Evolutionary conservation across 2,113 vertebrate species (phyloP).

Genomic region (Vulpes ferrilata): DNA sequence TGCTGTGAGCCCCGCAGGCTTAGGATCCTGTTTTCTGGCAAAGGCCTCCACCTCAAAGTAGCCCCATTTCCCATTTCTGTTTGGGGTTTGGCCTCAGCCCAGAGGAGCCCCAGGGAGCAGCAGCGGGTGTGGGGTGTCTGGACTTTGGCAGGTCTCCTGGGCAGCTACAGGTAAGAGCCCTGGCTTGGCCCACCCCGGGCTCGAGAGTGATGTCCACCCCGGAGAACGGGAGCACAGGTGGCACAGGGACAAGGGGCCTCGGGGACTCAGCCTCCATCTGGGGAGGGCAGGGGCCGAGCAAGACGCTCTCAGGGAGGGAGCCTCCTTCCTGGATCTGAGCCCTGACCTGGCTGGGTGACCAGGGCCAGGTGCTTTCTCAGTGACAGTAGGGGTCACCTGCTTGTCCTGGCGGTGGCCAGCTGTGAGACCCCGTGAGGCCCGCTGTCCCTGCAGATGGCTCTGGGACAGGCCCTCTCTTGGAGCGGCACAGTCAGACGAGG

Average conservation of each 20-base stretch:
- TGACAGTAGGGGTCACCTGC: fast-evolving
- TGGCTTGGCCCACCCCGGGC: background rate
- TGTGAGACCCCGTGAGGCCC: background rate
- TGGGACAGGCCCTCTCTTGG: too few species aligned
- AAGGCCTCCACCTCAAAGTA: background rate
- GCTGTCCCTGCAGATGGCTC: background rate
- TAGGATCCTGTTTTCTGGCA: background rate
- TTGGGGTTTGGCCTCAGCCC: background rate
- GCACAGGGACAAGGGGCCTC: background rate
- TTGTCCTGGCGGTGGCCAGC: background rate
- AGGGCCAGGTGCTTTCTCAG: background rate
- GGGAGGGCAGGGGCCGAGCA: background rate
- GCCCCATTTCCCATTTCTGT: background rate
- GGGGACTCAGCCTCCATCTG: background rate
- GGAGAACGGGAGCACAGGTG: background rate
- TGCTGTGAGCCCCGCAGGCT: background rate
- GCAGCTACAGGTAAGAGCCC: background rate
- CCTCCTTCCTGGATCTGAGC: background rate
- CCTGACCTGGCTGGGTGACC: background rate
- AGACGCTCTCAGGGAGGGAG: background rate
- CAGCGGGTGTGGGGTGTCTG: background rate
- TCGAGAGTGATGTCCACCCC: background rate
- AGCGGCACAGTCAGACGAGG: fast-evolving
- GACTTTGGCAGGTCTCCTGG: background rate
- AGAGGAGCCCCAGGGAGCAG: background rate